Evolutionary conservation across 2,797 vertebrate genomes (phyloP), one percentile per base, ranked within the genome.

Genomic region (Onychomys torridus): DNA sequence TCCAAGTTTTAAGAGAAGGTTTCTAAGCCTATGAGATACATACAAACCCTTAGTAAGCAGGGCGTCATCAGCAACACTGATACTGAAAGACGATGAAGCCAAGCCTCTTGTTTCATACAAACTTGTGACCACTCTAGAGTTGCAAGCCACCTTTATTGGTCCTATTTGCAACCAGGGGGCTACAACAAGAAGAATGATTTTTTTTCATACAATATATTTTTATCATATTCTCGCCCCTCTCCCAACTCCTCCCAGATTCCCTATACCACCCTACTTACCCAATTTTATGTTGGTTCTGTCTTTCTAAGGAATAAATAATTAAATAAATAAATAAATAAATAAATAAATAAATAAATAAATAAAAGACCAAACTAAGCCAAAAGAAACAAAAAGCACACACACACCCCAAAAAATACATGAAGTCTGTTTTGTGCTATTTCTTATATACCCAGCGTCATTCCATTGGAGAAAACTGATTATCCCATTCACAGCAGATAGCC

Each of bases 71-170:
- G 37, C 34, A 92, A 71, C 27, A 77, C 21, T 75, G 65, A 69
- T 79, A 34, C 7, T 69, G 16, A 61, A 88, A 75, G 12, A 88
- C 3, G 79, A 29, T 46, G 12, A 71, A 92, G 5, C 17, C n/a
- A 88, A 89, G 67, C 34, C 9, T 73, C 8, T 67, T 34, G 52
- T 84, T 2, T 61, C 9, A 27, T 37, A 6, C 3, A 93, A 94
- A 94, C 88, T 85, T 78, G 67, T 46, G n/a, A 34, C 73, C 73
- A 85, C 10, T 76, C 57, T 85, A 85, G 12, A 49, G 85, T 91
- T 69, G 23, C 23, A 84, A 23, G 23, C 8, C 71, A 87, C 17
- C 16, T 61, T 5, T 83, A 83, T 83, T 55, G 52, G 6, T 55
- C 12, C 86, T 79, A 65, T 9, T 29, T 49, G 21, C 0, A 84